Conservation (phyloP, 2,113 vertebrate species). For the Centropus unirufus region DNA sequence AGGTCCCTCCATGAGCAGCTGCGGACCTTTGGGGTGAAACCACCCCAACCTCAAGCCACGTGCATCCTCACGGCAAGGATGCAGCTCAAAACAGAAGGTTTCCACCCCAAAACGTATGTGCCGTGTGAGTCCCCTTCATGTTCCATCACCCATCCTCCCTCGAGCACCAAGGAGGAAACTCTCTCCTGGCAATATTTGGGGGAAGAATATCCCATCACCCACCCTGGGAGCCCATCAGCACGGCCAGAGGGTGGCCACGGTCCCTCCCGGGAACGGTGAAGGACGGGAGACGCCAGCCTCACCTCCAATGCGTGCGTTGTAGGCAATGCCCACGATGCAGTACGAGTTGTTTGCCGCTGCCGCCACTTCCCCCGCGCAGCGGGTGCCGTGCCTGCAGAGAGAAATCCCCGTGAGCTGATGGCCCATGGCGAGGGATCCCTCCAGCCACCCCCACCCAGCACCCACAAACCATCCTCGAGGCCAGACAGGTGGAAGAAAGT, state of each 20-base stretch:
- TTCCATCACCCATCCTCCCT: neutral
- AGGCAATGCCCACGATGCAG: constrained; percentile 91
- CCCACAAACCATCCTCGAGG: neutral
- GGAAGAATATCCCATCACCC: neutral
- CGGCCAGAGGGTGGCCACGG: rapidly evolving
- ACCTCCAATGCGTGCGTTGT: constrained; percentile 93
- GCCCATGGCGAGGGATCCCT: neutral
- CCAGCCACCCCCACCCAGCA: neutral
- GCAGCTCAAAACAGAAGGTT: neutral
- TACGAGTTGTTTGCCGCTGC: constrained; percentile 90
- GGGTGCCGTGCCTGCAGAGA: constrained; percentile 86
- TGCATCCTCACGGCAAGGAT: rapidly evolving
- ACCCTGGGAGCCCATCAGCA: neutral
- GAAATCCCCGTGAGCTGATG: neutral
- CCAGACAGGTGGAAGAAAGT: neutral
- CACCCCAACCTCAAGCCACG: rapidly evolving
- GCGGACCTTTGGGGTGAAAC: neutral
- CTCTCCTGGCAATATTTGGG: neutral
- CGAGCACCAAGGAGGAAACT: neutral
- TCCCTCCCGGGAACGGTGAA: rapidly evolving
- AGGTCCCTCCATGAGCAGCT: neutral
- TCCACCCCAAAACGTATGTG: neutral
- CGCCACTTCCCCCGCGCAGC: constrained; percentile 92
- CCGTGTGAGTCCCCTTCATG: neutral
- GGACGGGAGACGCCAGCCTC: neutral